Percentiles rank a stretch among this genome's conserved stretches.
These are phyloP conservation scores for Brachypalpus laphriformis DNA, from an alignment of 2,888 invertebrate species.

Conservation along the genomic window DNA sequence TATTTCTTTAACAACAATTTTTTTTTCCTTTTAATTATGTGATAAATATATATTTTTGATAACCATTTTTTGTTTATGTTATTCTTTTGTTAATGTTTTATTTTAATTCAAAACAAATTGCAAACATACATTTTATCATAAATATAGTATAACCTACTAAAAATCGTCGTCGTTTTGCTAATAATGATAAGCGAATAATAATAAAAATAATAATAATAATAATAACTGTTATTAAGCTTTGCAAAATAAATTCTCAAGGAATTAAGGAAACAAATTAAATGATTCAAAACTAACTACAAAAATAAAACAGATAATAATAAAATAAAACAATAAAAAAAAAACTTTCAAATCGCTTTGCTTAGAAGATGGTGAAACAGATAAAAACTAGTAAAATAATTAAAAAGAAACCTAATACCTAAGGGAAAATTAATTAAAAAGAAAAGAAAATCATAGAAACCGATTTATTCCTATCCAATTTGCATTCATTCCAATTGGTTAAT, in stretches of 20 bases:
- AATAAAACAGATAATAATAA: constrained; percentile 43
- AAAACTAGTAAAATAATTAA: constrained; percentile 32
- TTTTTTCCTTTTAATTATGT: constrained; percentile 65
- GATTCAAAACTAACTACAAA: constrained; percentile 57
- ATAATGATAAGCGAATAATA: constrained; percentile 36
- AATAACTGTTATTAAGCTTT: constrained; percentile 62
- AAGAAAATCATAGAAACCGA: constrained; percentile 33
- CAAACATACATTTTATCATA: constrained; percentile 47
- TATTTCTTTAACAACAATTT: constrained; percentile 24
- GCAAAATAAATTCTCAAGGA: constrained; percentile 66
- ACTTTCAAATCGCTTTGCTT: constrained; percentile 65
- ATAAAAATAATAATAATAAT: constrained; percentile 28
- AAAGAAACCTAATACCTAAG: background rate
- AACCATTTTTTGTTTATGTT: constrained; percentile 58
- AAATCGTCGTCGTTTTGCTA: constrained; percentile 26
- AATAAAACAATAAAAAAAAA: constrained; percentile 2
- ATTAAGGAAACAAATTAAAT: constrained; percentile 58
- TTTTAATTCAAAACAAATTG: constrained; percentile 16
- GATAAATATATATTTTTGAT: constrained; percentile 73
- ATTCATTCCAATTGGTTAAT: constrained; percentile 62
- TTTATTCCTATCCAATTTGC: constrained; percentile 54
- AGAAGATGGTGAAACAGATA: constrained; percentile 60
- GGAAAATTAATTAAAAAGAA: constrained; percentile 12
- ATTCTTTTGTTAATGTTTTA: constrained; percentile 47
- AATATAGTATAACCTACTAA: constrained; percentile 44